These are phyloP conservation scores for Pollicipes pollicipes DNA, from an alignment of 1,140 invertebrate genomes.

Conservation along the genomic window DNA sequence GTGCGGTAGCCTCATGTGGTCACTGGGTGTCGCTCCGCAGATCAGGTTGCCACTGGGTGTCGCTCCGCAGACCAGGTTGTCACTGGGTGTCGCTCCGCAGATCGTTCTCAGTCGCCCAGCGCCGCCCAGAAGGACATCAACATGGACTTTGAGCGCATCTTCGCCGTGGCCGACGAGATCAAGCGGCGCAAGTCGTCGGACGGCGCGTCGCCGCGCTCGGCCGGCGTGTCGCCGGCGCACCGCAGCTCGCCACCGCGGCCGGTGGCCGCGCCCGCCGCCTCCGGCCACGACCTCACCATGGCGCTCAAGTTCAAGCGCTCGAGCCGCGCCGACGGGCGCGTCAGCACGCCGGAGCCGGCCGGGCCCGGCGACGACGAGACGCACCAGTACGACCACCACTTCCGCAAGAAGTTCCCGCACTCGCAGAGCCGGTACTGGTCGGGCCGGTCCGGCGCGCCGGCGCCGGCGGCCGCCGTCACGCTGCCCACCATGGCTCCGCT, in stretches of 20 bases:
- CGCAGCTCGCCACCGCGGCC: too few species aligned
- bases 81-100: too few species aligned
- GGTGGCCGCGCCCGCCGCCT: background rate
- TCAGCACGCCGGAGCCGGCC: background rate
- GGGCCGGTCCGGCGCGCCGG: too few species aligned
- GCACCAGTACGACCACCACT: conserved; percentile 2
- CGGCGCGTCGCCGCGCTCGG: background rate
- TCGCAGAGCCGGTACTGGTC: background rate
- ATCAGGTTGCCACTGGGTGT: too few species aligned
- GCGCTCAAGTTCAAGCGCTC: background rate
- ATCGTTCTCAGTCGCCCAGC: background rate
- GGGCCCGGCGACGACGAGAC: background rate
- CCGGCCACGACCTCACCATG: conserved; percentile 24
- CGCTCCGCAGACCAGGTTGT: too few species aligned
- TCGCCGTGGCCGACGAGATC: conserved; percentile 2
- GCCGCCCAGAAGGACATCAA: conserved; percentile 3
- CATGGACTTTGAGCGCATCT: conserved; percentile 4
- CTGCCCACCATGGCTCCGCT: conserved; percentile 3
- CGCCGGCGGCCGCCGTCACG: background rate
- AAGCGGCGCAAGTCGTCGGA: background rate
- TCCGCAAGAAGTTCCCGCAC: background rate
- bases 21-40: too few species aligned
- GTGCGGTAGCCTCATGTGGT: too few species aligned
- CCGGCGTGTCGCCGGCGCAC: too few species aligned
- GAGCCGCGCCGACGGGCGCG: background rate